phyloP scores from a whole-genome alignment of 2,888 invertebrate species.

The Euclidia mi region DNA sequence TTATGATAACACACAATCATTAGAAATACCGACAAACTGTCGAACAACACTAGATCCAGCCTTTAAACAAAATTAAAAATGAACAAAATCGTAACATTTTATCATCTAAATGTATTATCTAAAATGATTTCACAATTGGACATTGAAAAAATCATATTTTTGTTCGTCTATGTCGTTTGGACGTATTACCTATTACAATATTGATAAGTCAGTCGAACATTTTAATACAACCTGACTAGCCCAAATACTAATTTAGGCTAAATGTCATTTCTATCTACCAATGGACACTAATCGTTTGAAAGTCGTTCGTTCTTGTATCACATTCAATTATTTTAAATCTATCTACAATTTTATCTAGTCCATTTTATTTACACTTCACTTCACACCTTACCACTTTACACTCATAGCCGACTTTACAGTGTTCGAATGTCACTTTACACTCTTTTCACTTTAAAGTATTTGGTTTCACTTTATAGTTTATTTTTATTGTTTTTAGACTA shows the following conservation, averaged over 20 bases:
- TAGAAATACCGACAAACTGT: conserved; percentile 33
- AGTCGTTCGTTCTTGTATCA: conserved; percentile 80
- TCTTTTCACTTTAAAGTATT: conserved; percentile 33
- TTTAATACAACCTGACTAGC: conserved; percentile 73
- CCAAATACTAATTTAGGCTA: conserved; percentile 50
- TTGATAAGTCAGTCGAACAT: conserved; percentile 82
- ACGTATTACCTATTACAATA: conserved; percentile 74
- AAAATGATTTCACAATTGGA: conserved; percentile 69
- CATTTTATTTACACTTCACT: conserved; percentile 75
- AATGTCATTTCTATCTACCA: conserved; percentile 60
- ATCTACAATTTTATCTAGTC: conserved; percentile 83
- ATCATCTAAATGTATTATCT: conserved; percentile 47
- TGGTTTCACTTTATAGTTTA: conserved; percentile 18
- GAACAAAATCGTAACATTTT: conserved; percentile 50
- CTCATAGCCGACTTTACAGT: conserved; percentile 15
- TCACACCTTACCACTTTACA: conserved; percentile 27
- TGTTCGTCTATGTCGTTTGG: conserved; percentile 71
- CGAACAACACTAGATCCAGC: conserved; percentile 56
- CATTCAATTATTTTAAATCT: conserved; percentile 83
- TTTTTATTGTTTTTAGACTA: conserved; percentile 66
- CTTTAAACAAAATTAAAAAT: conserved; percentile 43
- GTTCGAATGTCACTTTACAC: conserved; percentile 36
- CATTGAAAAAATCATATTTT: conserved; percentile 62
- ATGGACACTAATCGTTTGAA: conserved; percentile 65
- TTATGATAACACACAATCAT: no score